Conservation (phyloP, 2,888 invertebrate genomes). For the Protonemura montana region DNA sequence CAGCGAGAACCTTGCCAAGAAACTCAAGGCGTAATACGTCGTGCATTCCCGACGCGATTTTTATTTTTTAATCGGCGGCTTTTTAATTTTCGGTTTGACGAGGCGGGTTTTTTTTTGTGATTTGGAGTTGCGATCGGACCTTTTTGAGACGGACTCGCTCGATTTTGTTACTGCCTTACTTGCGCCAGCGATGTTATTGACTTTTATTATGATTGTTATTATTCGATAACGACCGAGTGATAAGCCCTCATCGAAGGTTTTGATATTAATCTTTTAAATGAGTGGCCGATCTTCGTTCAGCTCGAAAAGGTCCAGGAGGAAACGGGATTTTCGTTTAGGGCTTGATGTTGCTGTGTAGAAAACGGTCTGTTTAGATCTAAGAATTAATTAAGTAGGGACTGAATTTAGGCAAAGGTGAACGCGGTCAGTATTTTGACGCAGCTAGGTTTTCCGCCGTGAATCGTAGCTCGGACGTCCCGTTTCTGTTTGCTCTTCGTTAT, state of each 20-base stretch:
- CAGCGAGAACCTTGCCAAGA: constrained; percentile 67
- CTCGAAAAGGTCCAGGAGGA: neutral
- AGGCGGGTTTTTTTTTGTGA: too few species aligned
- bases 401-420: neutral
- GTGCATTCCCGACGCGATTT: neutral
- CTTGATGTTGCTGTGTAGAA: neutral
- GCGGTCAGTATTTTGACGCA: neutral
- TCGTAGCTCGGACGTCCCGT: neutral
- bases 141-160: too few species aligned
- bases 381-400: neutral
- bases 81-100: neutral
- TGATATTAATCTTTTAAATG: neutral
- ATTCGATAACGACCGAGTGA: neutral
- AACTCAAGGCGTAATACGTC: constrained; percentile 36
- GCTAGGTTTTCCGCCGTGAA: neutral
- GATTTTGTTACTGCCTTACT: too few species aligned
- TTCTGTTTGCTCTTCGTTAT: neutral
- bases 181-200: neutral
- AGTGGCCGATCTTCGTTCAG: neutral
- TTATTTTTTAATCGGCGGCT: too few species aligned
- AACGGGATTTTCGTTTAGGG: neutral
- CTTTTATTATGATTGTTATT: neutral
- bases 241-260: neutral
- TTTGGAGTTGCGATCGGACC: too few species aligned
- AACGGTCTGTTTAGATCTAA: neutral